Percentiles rank a stretch among this genome's conserved stretches.
These are phyloP conservation scores for Drosophila arawakana DNA, from an alignment of 1,140 invertebrate genomes.

Conservation along the genomic window DNA sequence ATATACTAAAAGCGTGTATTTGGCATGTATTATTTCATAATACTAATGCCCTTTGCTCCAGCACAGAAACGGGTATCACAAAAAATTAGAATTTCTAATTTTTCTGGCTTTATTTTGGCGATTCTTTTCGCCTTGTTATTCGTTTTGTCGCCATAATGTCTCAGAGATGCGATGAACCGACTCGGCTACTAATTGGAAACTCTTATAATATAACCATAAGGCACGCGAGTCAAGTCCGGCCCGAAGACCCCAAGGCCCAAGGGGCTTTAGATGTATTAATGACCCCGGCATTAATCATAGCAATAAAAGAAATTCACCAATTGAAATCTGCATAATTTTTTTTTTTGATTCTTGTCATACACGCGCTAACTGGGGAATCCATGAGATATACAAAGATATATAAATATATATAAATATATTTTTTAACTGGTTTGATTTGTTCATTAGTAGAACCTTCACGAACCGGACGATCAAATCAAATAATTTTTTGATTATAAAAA, in stretches of 20 bases:
- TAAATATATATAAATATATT: slow-evolving; percentile 2
- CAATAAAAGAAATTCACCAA: slow-evolving; percentile 42
- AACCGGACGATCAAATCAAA: slow-evolving; percentile 33
- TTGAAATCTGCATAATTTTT: slow-evolving; percentile 36
- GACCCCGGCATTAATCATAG: slow-evolving; percentile 39
- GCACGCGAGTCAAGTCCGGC: slow-evolving; percentile 38
- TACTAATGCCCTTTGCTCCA: slow-evolving; percentile 21
- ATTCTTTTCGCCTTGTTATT: not conserved
- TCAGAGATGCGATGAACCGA: slow-evolving; percentile 42
- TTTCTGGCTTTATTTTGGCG: slow-evolving; percentile 15
- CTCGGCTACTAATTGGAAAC: slow-evolving; percentile 9
- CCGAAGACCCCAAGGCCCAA: not conserved
- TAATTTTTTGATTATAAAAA: not conserved
- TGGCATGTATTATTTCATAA: slow-evolving; percentile 2
- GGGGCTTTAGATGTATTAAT: slow-evolving; percentile 2
- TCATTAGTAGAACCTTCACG: slow-evolving; percentile 25
- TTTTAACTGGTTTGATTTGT: slow-evolving; percentile 52
- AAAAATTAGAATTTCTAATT: slow-evolving; percentile 75
- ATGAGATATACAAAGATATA: slow-evolving; percentile 48
- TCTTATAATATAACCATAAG: slow-evolving; percentile 59
- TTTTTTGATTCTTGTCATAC: not conserved
- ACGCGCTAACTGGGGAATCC: slow-evolving; percentile 20
- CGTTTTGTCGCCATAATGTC: slow-evolving; percentile 64
- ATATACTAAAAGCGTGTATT: not conserved
- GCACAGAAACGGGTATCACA: not conserved